A percentile compares a stretch with the other conserved stretches of the same genome.
Evolutionary conservation across 2,113 vertebrate genomes (phyloP).

Genomic region (Trogon surrucura): DNA sequence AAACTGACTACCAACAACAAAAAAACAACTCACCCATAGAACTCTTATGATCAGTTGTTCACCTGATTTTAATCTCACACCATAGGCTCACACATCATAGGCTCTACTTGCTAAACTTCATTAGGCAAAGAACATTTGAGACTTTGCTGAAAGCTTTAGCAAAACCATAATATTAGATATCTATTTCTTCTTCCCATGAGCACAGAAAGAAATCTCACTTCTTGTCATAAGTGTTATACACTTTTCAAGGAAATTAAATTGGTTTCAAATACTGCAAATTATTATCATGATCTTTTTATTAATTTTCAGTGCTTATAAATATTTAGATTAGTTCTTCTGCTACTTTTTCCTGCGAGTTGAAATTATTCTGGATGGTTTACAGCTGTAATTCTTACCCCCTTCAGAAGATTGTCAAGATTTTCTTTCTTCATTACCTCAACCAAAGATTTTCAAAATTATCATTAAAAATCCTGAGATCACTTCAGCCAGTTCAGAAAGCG

Average conservation of each 20-base stretch:
- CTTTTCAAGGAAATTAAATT: not conserved
- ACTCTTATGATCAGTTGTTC: not conserved
- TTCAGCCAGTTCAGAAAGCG: not conserved
- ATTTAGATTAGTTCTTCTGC: not conserved
- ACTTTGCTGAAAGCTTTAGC: not conserved
- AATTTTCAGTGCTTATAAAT: not conserved
- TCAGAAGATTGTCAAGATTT: not conserved
- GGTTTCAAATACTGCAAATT: not conserved
- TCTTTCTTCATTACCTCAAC: not conserved
- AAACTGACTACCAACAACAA: not conserved
- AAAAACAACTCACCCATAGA: not conserved
- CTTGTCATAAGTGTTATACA: not conserved
- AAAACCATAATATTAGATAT: not conserved
- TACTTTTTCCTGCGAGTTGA: not conserved
- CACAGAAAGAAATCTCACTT: not conserved
- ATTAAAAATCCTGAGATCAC: not conserved
- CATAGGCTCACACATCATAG: not conserved
- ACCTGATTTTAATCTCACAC: not conserved
- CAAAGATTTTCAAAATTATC: not conserved
- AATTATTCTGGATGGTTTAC: not conserved
- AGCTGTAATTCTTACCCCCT: not conserved
- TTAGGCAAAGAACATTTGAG: not conserved
- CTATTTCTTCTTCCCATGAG: not conserved
- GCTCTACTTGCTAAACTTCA: not conserved
- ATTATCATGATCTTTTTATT: not conserved